phyloP scores from a whole-genome alignment of 2,113 vertebrate species.

The Hypanus sabinus region DNA sequence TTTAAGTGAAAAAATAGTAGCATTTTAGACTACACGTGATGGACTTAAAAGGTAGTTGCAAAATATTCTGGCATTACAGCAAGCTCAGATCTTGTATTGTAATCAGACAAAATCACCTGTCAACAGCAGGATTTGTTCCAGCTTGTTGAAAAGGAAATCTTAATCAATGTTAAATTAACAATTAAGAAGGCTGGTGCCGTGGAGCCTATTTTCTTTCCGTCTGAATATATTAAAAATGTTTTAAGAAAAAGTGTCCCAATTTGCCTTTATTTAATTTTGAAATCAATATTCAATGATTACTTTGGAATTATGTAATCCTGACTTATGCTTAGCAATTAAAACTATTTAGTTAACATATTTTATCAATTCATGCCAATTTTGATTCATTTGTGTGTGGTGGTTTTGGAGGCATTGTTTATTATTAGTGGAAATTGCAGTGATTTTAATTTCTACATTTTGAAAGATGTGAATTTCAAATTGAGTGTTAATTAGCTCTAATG shows the following conservation, averaged over 20 bases:
- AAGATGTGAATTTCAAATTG: background rate
- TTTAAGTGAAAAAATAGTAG: background rate
- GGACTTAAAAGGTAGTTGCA: background rate
- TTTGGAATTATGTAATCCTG: background rate
- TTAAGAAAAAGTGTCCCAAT: background rate
- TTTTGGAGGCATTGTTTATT: background rate
- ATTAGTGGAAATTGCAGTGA: background rate
- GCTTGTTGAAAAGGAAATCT: background rate
- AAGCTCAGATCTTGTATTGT: background rate
- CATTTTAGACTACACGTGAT: background rate
- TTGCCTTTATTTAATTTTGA: background rate
- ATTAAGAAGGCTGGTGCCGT: background rate
- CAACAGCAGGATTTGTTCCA: background rate
- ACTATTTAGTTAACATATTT: background rate
- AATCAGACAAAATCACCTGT: background rate
- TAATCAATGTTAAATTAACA: background rate
- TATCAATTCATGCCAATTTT: background rate
- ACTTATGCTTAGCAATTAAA: background rate
- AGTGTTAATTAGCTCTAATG: background rate
- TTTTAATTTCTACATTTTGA: slow-evolving; percentile 2
- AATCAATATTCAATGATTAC: background rate
- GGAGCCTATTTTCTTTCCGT: background rate
- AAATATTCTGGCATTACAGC: background rate
- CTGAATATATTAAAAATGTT: background rate
- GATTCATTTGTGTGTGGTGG: background rate